Conservation (phyloP, 2,797 vertebrate genomes). For the Australoheros facetus region DNA sequence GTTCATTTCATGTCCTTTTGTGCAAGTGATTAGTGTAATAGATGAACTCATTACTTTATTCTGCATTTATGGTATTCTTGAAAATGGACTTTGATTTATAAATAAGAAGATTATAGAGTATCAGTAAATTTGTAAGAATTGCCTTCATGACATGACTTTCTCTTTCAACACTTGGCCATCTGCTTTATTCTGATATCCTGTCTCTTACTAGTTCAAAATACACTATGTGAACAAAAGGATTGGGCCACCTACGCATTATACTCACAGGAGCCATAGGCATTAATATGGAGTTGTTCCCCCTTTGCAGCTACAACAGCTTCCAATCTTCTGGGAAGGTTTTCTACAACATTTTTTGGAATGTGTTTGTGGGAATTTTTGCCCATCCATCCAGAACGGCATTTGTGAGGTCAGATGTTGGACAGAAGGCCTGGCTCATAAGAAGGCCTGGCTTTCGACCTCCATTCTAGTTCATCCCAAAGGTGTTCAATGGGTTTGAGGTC, state of each 20-base stretch:
- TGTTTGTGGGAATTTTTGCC: not conserved
- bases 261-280: not conserved
- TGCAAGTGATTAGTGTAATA: not conserved
- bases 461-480: not conserved
- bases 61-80: not conserved
- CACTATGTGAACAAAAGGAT: not conserved
- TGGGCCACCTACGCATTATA: not conserved
- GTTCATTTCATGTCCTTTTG: not conserved
- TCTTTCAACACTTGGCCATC: not conserved
- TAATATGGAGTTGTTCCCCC: not conserved
- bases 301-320: not conserved
- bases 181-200: not conserved
- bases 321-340: not conserved
- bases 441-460: not conserved
- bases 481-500: slow-evolving; percentile 3
- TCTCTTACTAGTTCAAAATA: not conserved
- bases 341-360: not conserved
- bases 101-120: not conserved
- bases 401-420: not conserved
- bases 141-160: not conserved
- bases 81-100: not conserved
- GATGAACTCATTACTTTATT: not conserved
- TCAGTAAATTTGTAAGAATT: not conserved
- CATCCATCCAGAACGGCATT: not conserved
- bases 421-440: not conserved